phyloP scores from a whole-genome alignment of 2,888 invertebrate genomes.

The Heliconius charithonia region DNA sequence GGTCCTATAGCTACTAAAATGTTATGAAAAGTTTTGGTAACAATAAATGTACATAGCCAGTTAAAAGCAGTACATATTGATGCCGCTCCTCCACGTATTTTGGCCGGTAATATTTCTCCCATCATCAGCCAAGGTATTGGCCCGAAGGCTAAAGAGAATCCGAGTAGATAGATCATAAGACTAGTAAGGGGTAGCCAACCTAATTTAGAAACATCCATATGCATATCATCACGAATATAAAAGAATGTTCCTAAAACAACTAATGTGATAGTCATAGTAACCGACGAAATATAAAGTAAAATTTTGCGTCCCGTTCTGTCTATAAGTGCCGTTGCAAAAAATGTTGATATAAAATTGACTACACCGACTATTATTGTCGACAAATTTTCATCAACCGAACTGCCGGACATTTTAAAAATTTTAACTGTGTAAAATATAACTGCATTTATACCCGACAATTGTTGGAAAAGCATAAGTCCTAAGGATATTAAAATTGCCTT shows the following conservation, averaged over 20 bases:
- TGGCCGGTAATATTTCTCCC: conserved; percentile 95
- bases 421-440: conserved; percentile 96
- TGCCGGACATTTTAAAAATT: conserved; percentile 94
- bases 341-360: conserved; percentile 95
- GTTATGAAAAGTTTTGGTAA: conserved; percentile 93
- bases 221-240: conserved; percentile 81
- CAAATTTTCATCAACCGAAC: conserved; percentile 89
- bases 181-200: conserved; percentile 92
- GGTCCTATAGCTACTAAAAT: conserved; percentile 86
- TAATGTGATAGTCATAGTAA: conserved; percentile 90
- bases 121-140: conserved; percentile 95
- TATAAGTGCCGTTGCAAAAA: conserved; percentile 93
- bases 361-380: conserved; percentile 94
- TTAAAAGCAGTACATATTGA: conserved; percentile 95
- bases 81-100: conserved; percentile 94
- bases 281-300: conserved; percentile 92
- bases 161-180: conserved; percentile 92
- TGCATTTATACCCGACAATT: conserved; percentile 97
- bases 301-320: conserved; percentile 95
- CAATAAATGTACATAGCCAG: conserved; percentile 95
- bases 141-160: conserved; percentile 93
- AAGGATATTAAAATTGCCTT: conserved; percentile 92
- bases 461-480: conserved; percentile 97
- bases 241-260: conserved; percentile 90
- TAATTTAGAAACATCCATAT: conserved; percentile 81